Evolutionary conservation across 2,888 invertebrate genomes (phyloP).

Genomic region (Epinotia brunnichana): DNA sequence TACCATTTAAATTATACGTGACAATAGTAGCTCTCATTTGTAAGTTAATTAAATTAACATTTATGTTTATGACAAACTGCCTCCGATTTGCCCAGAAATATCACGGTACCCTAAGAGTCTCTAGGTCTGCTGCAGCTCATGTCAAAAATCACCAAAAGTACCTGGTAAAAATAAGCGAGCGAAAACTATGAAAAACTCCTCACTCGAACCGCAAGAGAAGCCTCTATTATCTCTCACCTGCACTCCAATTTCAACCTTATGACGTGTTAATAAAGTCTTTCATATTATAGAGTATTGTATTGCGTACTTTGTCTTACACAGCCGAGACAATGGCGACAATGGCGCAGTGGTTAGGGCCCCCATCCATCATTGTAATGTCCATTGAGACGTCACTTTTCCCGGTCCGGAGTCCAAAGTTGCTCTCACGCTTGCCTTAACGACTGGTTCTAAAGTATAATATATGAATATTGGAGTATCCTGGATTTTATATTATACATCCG

Average conservation of each 20-base stretch:
- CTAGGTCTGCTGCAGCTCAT: not conserved
- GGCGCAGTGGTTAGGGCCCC: conserved; percentile 47
- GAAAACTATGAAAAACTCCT: conserved; percentile 30
- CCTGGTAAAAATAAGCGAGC: not conserved
- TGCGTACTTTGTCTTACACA: conserved; percentile 40
- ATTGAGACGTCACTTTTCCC: conserved; percentile 52
- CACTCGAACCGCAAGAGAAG: conserved; percentile 15
- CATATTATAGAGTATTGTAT: not conserved
- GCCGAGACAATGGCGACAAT: conserved; percentile 51
- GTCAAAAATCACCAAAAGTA: not conserved
- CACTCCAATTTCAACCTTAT: conserved; percentile 18
- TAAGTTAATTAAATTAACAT: not conserved
- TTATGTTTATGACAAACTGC: not conserved
- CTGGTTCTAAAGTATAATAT: conserved; percentile 26
- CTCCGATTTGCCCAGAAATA: not conserved
- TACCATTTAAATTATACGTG: not conserved
- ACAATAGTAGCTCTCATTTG: not conserved
- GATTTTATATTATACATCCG: conserved; percentile 8
- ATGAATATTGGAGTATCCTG: conserved; percentile 15
- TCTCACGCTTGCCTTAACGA: conserved; percentile 30
- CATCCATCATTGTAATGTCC: conserved; percentile 54
- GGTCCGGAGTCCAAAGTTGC: conserved; percentile 37
- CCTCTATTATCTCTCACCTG: conserved; percentile 9
- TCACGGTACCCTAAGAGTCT: too few species aligned
- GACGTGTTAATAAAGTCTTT: not conserved